phyloP scores from a whole-genome alignment of 1,140 invertebrate species.

The Lucilia sericata region DNA sequence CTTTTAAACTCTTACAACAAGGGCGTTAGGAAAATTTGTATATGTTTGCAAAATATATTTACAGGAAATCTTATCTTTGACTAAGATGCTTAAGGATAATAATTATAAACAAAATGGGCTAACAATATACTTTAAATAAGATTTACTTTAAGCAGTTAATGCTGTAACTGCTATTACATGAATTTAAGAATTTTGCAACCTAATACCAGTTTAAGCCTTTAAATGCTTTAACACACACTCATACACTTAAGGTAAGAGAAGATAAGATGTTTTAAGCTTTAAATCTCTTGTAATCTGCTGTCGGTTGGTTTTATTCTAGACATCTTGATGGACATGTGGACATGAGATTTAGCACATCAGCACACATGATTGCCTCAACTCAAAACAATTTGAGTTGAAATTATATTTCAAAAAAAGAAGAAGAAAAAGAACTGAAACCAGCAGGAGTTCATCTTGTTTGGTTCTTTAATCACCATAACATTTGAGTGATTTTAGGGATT shows the following conservation, averaged over 20 bases:
- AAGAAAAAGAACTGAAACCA: neutral
- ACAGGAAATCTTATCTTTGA: neutral
- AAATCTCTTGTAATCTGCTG: neutral
- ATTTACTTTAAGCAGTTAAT: too few species aligned
- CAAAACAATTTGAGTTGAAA: too few species aligned
- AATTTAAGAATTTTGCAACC: neutral
- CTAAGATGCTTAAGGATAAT: too few species aligned
- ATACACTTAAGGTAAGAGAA: neutral
- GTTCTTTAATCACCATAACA: neutral
- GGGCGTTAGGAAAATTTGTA: neutral
- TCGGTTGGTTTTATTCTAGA: neutral
- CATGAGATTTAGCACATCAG: conserved; percentile 4
- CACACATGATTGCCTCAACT: neutral
- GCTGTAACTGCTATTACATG: too few species aligned
- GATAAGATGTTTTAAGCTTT: neutral
- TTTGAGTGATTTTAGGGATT: too few species aligned
- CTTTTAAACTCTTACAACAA: too few species aligned
- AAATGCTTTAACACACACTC: neutral
- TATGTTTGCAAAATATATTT: neutral
- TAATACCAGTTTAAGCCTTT: neutral
- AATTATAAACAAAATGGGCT: too few species aligned
- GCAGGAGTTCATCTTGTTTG: conserved; percentile 16
- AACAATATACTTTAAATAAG: too few species aligned
- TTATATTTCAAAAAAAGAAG: too few species aligned
- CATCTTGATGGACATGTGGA: conserved; percentile 18